Evolutionary conservation across 2,888 invertebrate genomes (phyloP).

Genomic region (Zaprionus bogoriensis): DNA sequence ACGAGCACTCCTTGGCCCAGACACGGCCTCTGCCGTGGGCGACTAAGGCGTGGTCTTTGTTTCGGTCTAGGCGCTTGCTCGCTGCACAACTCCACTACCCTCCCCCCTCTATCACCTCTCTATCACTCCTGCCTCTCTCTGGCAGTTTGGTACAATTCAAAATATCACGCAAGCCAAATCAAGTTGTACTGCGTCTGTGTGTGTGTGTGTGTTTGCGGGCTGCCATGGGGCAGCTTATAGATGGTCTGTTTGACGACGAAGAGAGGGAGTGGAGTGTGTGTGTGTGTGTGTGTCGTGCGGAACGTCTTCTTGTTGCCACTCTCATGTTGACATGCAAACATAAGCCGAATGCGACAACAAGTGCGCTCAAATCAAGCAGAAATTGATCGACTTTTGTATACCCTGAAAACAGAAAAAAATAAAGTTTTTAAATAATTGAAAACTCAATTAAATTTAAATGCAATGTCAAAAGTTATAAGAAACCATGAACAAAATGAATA

Average conservation of each 20-base stretch:
- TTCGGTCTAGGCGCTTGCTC: neutral
- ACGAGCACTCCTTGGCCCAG: conserved; percentile 50
- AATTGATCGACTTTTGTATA: neutral
- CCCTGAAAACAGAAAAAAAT: no score
- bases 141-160: conserved; percentile 54
- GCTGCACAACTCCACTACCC: neutral
- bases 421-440: no score
- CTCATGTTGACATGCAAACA: conserved; percentile 57
- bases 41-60: conserved; percentile 33
- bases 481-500: no score
- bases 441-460: no score
- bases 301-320: conserved; percentile 49
- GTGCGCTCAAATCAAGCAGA: neutral
- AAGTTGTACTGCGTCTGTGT: conserved; percentile 46
- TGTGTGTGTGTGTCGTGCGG: conserved; percentile 8
- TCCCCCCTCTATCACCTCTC: neutral
- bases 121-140: neutral
- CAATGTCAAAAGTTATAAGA: no score
- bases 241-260: neutral
- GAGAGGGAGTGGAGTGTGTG: neutral
- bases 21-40: conserved; percentile 15
- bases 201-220: conserved; percentile 6
- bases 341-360: conserved; percentile 39
- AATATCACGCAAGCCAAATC: conserved; percentile 73
- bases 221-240: no score